These are phyloP conservation scores for Sicus ferrugineus DNA, from an alignment of 2,888 invertebrate species.

Conservation along the genomic window DNA sequence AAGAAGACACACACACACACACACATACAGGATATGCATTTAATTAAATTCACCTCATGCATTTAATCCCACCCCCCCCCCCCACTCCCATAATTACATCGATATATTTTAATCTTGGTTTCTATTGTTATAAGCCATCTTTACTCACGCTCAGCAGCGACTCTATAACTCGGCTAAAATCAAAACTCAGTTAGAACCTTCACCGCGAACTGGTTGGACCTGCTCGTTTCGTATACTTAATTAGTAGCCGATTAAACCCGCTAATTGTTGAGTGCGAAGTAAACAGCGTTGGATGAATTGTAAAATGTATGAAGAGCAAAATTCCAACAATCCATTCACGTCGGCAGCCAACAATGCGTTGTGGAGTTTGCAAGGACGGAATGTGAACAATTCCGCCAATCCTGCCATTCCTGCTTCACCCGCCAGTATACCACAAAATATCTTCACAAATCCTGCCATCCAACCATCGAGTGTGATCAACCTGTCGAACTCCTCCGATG, in stretches of 20 bases:
- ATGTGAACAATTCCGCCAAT: conserved; percentile 45
- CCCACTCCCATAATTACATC: too few relatives aligned
- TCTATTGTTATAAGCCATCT: not conserved
- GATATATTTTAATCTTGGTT: too few relatives aligned
- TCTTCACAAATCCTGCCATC: conserved; percentile 54
- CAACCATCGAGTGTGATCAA: conserved; percentile 64
- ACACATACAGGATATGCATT: too few relatives aligned
- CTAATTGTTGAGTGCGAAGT: not conserved
- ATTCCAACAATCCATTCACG: conserved; percentile 46
- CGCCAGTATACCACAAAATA: conserved; percentile 51
- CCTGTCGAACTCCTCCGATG: conserved; percentile 66
- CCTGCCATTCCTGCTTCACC: conserved; percentile 42
- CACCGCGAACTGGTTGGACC: conserved; percentile 35
- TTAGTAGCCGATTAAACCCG: not conserved
- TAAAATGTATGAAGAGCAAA: conserved; percentile 49
- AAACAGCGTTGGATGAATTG: not conserved
- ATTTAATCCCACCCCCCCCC: too few relatives aligned
- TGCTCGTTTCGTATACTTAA: not conserved
- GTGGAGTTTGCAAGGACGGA: conserved; percentile 51
- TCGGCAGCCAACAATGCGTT: conserved; percentile 51
- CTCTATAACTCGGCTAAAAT: not conserved
- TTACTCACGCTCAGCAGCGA: conserved; percentile 38
- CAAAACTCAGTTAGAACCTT: conserved; percentile 36
- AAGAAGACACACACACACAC: too few relatives aligned
- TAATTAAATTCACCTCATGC: too few relatives aligned